Conservation (phyloP, 2,113 vertebrate genomes). For the Hypocryptadius cinnamomeus region DNA sequence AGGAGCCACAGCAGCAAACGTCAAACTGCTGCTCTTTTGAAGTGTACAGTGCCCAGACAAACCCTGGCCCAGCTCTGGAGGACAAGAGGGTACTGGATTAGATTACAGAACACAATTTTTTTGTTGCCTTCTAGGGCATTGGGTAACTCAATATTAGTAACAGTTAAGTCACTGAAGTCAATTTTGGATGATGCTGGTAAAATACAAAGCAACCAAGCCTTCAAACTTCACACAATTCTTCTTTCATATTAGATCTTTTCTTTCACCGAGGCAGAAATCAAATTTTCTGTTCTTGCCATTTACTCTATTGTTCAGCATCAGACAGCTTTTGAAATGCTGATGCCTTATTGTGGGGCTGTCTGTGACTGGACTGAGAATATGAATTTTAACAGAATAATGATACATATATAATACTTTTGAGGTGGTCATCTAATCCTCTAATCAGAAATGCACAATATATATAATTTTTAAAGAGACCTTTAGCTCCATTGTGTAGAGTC, state of each 20-base stretch:
- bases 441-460: not conserved
- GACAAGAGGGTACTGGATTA: not conserved
- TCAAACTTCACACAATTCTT: not conserved
- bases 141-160: not conserved
- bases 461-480: not conserved
- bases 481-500: not conserved
- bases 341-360: not conserved
- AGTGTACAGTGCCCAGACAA: not conserved
- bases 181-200: not conserved
- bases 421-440: not conserved
- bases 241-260: not conserved
- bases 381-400: conserved; percentile 12
- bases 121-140: not conserved
- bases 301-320: not conserved
- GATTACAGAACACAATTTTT: not conserved
- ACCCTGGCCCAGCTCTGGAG: not conserved
- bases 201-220: conserved; percentile 3
- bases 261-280: not conserved
- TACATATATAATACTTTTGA: not conserved
- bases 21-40: not conserved
- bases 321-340: conserved; percentile 21
- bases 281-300: conserved; percentile 11
- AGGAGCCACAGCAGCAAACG: not conserved
- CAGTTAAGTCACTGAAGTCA: not conserved
- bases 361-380: not conserved